Evolutionary conservation across 2,113 vertebrate species (phyloP).

Genomic region (Budorcas taxicolor): DNA sequence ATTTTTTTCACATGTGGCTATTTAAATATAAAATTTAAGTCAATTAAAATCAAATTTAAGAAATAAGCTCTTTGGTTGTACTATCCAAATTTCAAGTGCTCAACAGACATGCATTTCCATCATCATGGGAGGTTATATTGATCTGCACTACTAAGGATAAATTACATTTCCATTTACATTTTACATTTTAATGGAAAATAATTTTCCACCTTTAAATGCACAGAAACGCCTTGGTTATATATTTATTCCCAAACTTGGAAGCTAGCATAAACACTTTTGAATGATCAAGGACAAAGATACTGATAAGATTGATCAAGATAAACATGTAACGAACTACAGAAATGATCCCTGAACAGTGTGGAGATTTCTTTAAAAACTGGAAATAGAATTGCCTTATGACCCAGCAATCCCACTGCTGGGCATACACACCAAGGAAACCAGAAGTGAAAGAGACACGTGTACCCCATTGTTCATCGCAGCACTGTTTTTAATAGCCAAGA

Average conservation of each 20-base stretch:
- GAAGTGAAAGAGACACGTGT: no score
- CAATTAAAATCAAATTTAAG: neutral
- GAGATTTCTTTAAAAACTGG: no score
- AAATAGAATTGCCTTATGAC: no score
- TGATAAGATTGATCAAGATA: constrained; percentile 5
- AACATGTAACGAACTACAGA: neutral
- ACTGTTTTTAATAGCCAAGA: no score
- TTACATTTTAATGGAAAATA: neutral
- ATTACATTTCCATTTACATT: neutral
- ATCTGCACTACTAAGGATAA: neutral
- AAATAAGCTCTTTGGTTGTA: neutral
- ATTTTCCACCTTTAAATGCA: neutral
- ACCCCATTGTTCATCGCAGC: no score
- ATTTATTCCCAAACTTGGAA: neutral
- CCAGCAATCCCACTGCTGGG: no score
- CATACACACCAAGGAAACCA: no score
- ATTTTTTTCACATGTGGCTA: neutral
- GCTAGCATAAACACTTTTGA: neutral
- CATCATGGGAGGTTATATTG: neutral
- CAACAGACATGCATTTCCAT: neutral
- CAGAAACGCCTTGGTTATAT: neutral
- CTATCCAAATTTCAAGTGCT: neutral
- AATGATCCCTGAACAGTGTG: no score
- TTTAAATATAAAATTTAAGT: neutral
- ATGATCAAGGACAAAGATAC: neutral